A percentile compares a stretch with the other conserved stretches of the same genome.
These are phyloP conservation scores for Cynopterus sphinx DNA, from an alignment of 2,797 vertebrate genomes.

Conservation along the genomic window DNA sequence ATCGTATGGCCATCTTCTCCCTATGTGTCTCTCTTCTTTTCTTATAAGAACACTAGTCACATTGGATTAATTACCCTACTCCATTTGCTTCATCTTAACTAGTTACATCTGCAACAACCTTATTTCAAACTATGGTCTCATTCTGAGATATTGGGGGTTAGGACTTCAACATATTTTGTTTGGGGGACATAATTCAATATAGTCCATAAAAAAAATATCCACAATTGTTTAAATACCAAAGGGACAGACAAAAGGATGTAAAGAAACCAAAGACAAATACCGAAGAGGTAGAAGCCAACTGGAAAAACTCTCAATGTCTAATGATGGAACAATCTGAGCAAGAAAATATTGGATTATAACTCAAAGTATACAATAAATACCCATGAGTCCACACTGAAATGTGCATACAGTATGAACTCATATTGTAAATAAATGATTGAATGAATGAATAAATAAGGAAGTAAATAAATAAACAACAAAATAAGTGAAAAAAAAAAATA, in stretches of 20 bases:
- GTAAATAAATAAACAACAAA: too few relatives aligned
- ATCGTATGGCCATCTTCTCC: background rate
- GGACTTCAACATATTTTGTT: background rate
- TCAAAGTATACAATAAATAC: background rate
- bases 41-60: background rate
- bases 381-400: background rate
- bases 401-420: background rate
- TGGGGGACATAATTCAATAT: background rate
- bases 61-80: background rate
- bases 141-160: background rate
- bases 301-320: background rate
- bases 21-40: fast-evolving
- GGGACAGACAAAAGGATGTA: background rate
- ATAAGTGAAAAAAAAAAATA: background rate
- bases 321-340: background rate
- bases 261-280: background rate
- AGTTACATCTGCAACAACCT: background rate
- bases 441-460: background rate
- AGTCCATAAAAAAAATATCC: background rate
- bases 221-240: background rate
- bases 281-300: background rate
- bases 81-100: background rate
- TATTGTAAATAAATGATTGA: background rate
- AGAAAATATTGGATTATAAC: background rate
- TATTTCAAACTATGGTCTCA: background rate